A percentile compares a stretch with the other conserved stretches of the same genome.
Conservation (phyloP, 2,113 vertebrate species). For the Dicrurus megarhynchus region DNA sequence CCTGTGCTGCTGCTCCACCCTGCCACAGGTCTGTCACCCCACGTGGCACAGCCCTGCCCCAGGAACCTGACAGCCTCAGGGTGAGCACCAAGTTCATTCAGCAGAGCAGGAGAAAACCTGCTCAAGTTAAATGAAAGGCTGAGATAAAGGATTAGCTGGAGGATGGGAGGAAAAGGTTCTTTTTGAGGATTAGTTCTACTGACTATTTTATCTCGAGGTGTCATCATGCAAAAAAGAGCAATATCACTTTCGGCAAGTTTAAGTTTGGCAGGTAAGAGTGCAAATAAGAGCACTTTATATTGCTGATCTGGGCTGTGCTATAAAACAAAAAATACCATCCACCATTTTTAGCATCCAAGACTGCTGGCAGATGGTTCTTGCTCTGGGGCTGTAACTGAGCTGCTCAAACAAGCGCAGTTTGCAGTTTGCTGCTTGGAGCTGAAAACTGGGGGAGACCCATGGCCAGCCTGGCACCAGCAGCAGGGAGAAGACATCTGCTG, state of each 20-base stretch:
- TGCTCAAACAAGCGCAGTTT: neutral
- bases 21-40: fast-evolving
- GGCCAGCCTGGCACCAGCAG: neutral
- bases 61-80: neutral
- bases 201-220: neutral
- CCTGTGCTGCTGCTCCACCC: neutral
- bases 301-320: neutral
- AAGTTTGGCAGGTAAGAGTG: conserved; percentile 11
- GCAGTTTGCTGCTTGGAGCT: neutral
- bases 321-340: neutral
- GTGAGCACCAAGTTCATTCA: neutral
- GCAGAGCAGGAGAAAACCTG: neutral
- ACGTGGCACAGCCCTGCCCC: neutral
- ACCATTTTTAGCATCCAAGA: neutral
- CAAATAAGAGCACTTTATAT: neutral
- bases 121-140: neutral
- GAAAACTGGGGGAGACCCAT: neutral
- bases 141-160: neutral
- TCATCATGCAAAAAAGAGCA: neutral
- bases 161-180: neutral
- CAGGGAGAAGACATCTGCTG: neutral
- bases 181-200: neutral
- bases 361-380: neutral
- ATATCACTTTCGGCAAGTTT: neutral
- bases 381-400: neutral